phyloP scores from a whole-genome alignment of 2,797 vertebrate species.

The Ptychobarbus kaznakovi region DNA sequence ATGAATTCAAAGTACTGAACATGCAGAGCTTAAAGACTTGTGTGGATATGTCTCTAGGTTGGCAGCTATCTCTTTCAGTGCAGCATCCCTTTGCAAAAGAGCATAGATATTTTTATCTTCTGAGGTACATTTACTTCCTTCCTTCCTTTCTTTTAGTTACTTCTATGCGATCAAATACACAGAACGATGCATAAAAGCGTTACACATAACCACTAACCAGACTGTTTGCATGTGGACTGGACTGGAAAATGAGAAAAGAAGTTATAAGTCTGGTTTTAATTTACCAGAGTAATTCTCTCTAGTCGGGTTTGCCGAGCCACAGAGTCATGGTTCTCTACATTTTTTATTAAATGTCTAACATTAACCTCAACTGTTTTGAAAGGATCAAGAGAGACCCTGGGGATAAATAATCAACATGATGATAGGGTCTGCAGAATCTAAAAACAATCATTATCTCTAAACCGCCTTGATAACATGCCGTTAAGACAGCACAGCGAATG shows the following conservation, averaged over 20 bases:
- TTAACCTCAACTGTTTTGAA: not conserved
- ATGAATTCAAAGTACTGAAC: constrained; percentile 52
- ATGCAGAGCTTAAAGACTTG: constrained; percentile 48
- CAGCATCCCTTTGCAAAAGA: constrained; percentile 50
- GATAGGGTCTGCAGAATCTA: constrained; percentile 63
- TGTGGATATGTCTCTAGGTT: constrained; percentile 56
- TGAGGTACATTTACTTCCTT: constrained; percentile 39
- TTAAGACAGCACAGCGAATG: constrained; percentile 3
- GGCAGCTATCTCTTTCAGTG: constrained; percentile 56
- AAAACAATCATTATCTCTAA: constrained; percentile 46
- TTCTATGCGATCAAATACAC: constrained; percentile 21
- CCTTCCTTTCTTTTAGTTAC: constrained; percentile 46
- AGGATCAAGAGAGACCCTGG: not conserved
- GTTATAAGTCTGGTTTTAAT: not conserved
- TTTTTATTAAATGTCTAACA: not conserved
- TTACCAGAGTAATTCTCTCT: not conserved
- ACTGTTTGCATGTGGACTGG: not conserved
- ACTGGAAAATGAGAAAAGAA: not conserved
- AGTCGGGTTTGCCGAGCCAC: not conserved
- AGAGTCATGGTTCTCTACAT: not conserved
- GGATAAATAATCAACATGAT: constrained; percentile 60
- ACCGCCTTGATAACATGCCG: constrained; percentile 32
- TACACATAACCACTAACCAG: not conserved
- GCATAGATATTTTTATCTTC: constrained; percentile 67
- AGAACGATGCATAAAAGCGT: constrained; percentile 11